Percentiles rank a stretch among this genome's conserved stretches.
Conservation (phyloP, 2,888 invertebrate genomes). For the Beris morrisii region DNA sequence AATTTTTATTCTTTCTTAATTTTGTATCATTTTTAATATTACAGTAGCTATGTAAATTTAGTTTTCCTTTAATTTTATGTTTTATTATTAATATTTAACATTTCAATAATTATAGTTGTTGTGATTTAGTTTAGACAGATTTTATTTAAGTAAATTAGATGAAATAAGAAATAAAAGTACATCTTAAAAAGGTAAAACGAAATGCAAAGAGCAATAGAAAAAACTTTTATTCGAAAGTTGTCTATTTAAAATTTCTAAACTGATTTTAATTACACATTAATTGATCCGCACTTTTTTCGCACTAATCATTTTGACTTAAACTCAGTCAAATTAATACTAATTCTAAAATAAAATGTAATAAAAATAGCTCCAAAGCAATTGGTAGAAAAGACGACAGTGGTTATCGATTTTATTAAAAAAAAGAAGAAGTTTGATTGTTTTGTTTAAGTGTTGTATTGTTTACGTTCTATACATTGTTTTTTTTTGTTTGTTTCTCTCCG, state of each 20-base stretch:
- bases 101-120: slow-evolving; percentile 13
- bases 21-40: slow-evolving; percentile 21
- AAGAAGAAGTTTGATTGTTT: too few species aligned
- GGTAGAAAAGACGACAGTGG: background rate
- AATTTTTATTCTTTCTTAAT: slow-evolving; percentile 20
- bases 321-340: slow-evolving; percentile 13
- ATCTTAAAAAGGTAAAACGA: slow-evolving; percentile 23
- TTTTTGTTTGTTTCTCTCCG: too few species aligned
- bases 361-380: too few species aligned
- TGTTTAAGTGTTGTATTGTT: too few species aligned
- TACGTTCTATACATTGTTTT: too few species aligned
- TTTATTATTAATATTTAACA: slow-evolving; percentile 21
- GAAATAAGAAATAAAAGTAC: slow-evolving; percentile 21
- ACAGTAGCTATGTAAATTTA: slow-evolving; percentile 23
- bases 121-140: slow-evolving; percentile 8
- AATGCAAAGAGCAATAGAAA: slow-evolving; percentile 29
- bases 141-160: slow-evolving; percentile 24
- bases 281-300: slow-evolving; percentile 2
- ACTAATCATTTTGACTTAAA: slow-evolving; percentile 13
- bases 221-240: slow-evolving; percentile 11
- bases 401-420: too few species aligned
- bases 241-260: background rate
- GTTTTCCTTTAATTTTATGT: slow-evolving; percentile 20
- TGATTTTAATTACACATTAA: background rate
- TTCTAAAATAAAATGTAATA: background rate